These are phyloP conservation scores for Pseudorasbora parva DNA, from an alignment of 2,113 vertebrate genomes.

Conservation along the genomic window DNA sequence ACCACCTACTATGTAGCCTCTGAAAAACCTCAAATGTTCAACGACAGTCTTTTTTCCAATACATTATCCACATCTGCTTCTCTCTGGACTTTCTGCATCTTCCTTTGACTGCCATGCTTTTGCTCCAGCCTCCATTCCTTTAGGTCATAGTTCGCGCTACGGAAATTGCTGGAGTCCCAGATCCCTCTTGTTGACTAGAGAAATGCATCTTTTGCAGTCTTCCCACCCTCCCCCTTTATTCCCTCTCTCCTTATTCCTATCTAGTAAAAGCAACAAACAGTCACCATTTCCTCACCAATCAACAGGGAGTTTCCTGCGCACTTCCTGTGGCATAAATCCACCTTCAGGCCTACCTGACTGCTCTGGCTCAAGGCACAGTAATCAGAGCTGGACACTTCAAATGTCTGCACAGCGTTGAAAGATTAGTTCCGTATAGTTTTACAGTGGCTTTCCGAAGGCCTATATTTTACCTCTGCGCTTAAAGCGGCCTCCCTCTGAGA, in stretches of 20 bases:
- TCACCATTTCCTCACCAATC: background rate
- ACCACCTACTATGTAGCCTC: background rate
- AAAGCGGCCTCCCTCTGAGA: slow-evolving; percentile 44
- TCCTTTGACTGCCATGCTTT: slow-evolving; percentile 20
- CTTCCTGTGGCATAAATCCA: slow-evolving; percentile 44
- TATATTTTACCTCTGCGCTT: slow-evolving; percentile 55
- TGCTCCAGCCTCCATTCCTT: background rate
- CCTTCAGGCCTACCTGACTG: slow-evolving; percentile 47
- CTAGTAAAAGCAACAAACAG: slow-evolving; percentile 49
- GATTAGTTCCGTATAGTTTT: slow-evolving; percentile 60
- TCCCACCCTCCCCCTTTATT: background rate
- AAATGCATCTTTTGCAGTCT: slow-evolving; percentile 19
- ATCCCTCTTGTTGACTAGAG: slow-evolving; percentile 4
- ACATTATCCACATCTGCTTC: slow-evolving; percentile 20
- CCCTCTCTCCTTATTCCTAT: background rate
- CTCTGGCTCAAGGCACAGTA: slow-evolving; percentile 32
- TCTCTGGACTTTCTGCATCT: slow-evolving; percentile 10
- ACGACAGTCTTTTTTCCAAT: background rate
- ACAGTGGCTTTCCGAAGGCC: slow-evolving; percentile 53
- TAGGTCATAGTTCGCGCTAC: slow-evolving; percentile 31
- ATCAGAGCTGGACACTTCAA: slow-evolving; percentile 32
- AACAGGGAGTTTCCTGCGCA: slow-evolving; percentile 31
- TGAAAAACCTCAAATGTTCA: background rate
- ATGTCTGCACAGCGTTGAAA: slow-evolving; percentile 41
- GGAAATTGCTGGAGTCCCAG: background rate